Evolutionary conservation across 2,797 vertebrate genomes (phyloP).

Genomic region (Silurus aristotelis): DNA sequence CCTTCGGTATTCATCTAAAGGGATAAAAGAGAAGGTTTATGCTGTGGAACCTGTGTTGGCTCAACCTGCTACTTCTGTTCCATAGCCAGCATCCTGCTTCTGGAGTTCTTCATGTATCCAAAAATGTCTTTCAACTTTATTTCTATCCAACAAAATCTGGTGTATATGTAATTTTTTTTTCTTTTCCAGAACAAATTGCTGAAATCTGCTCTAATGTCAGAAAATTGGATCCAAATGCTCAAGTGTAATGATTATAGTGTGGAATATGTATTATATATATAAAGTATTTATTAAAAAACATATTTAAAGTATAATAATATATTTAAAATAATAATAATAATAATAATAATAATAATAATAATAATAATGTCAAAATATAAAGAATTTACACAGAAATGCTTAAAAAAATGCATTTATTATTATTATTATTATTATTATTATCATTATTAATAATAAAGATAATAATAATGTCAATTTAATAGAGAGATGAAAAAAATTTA

Average conservation of each 20-base stretch:
- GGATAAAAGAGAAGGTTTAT: neutral
- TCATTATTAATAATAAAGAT: no score
- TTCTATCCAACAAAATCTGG: neutral
- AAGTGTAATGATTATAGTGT: neutral
- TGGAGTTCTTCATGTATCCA: neutral
- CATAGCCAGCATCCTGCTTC: neutral
- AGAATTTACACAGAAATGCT: no score
- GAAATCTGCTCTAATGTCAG: neutral
- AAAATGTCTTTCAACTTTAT: no score
- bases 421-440: no score
- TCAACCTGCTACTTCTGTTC: neutral
- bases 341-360: no score
- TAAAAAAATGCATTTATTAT: no score
- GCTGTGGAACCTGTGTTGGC: neutral
- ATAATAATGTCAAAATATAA: no score
- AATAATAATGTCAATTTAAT: no score
- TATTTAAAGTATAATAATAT: no score
- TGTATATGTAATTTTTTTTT: neutral
- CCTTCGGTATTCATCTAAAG: conserved; percentile 83
- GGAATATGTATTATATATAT: neutral
- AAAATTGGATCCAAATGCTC: neutral
- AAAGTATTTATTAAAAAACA: no score
- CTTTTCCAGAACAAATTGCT: neutral
- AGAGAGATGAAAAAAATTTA: no score
- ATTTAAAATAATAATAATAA: neutral